phyloP scores from a whole-genome alignment of 2,797 vertebrate genomes.

The Gymnoscopelus microlampas region DNA sequence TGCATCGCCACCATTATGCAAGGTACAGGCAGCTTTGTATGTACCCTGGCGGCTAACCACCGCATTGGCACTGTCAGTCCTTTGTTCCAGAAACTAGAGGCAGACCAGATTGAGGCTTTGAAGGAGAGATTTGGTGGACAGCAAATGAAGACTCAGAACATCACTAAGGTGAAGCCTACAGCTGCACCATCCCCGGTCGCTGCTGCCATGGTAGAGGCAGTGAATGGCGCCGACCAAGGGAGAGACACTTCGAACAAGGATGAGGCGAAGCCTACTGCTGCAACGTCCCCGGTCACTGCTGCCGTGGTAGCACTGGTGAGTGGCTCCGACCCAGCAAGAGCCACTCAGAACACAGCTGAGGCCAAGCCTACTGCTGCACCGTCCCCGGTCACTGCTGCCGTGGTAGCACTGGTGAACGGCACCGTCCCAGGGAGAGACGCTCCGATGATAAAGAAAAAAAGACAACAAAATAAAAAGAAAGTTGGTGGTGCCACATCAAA shows the following conservation, averaged over 20 bases:
- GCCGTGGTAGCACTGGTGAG: too few relatives aligned
- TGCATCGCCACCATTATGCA: slow-evolving; percentile 75
- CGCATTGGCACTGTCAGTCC: slow-evolving; percentile 91
- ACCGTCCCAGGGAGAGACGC: slow-evolving; percentile 77
- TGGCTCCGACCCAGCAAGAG: too few relatives aligned
- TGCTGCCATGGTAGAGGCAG: background rate
- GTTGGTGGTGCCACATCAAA: too few relatives aligned
- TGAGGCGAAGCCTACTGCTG: too few relatives aligned
- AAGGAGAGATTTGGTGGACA: slow-evolving; percentile 89
- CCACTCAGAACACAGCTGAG: slow-evolving; percentile 30
- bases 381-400: slow-evolving; percentile 16
- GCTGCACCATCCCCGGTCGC: slow-evolving; percentile 36
- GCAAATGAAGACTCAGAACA: slow-evolving; percentile 80
- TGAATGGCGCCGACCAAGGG: slow-evolving; percentile 68
- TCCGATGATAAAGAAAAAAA: too few relatives aligned
- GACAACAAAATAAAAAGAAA: too few relatives aligned
- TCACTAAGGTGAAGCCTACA: slow-evolving; percentile 39
- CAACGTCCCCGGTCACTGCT: too few relatives aligned
- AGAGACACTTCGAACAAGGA: slow-evolving; percentile 56
- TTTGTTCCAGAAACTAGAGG: slow-evolving; percentile 94
- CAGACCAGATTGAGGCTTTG: slow-evolving; percentile 88
- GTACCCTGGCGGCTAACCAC: slow-evolving; percentile 85
- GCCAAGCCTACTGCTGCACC: slow-evolving; percentile 43
- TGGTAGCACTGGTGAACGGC: slow-evolving; percentile 7
- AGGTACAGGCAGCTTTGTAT: slow-evolving; percentile 80